Evolutionary conservation across 2,797 vertebrate species (phyloP), one percentile per base, ranked within the genome.

Genomic region (Hydrophis major): DNA sequence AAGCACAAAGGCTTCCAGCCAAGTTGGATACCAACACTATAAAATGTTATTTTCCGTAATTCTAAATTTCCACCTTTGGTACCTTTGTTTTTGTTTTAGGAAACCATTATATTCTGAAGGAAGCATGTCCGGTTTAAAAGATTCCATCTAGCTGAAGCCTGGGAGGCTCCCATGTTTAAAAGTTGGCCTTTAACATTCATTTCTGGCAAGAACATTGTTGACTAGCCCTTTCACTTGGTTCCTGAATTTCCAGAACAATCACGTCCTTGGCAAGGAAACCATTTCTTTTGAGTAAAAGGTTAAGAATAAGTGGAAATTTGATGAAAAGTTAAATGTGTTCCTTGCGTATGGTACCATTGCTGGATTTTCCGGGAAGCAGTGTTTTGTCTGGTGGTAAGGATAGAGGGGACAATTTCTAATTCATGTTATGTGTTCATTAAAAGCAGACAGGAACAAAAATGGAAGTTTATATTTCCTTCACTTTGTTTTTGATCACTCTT

Each of bases 241-340:
- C 92, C 63, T 96, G 87, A 50, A 61, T 96, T 94, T 53, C 27
- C 90, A 60, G 93, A 95, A 93, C 2, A 4, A 18, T 90, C 28
- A 90, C 87, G 20, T 91, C 94, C 93, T 83, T 93, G 89, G 89
- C 69, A 55, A 61, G 92, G 56, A 88, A 18, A 86, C 91, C 11
- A 94, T 78, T 86, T 88, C 94, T 88, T 5, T 28, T 93, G 25
- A 89, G 59, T 89, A 57, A 13, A 93, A 93, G n/a, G 83, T 89
- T 78, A 94, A 66, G 91, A 90, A 94, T 88, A 88, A 90, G 89
- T 93, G 83, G 74, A 94, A 92, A 92, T 1, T 74, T 27, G 6
- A 1, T 60, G 53, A 92, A 92, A 88, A 95, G 88, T 91, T 50
- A 92, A 93, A 86, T 88, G 3, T 83, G 91, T 14, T 74, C 25